These are phyloP conservation scores for Acleris holmiana DNA, from an alignment of 2,888 invertebrate genomes.

Conservation along the genomic window DNA sequence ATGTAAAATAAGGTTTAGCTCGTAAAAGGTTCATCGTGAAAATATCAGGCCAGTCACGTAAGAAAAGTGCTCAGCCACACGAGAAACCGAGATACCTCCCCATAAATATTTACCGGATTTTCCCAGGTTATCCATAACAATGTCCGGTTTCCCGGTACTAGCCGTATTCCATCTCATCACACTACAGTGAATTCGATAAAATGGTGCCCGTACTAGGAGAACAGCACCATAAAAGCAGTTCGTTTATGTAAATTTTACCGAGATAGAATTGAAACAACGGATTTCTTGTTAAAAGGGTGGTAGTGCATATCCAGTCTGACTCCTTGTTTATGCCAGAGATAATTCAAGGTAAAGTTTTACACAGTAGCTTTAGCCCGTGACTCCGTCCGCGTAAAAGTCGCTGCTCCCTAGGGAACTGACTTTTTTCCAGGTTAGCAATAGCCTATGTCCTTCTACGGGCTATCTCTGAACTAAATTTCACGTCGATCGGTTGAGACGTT, in stretches of 20 bases:
- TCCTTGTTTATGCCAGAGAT: too few species aligned
- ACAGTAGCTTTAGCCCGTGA: too few species aligned
- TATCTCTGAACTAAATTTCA: too few species aligned
- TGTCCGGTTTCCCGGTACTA: slow-evolving; percentile 51
- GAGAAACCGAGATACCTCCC: slow-evolving; percentile 36
- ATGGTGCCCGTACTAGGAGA: slow-evolving; percentile 49
- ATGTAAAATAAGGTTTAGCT: slow-evolving; percentile 13
- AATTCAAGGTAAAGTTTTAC: too few species aligned
- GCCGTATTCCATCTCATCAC: slow-evolving; percentile 55
- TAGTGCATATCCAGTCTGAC: too few species aligned
- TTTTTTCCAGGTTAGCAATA: too few species aligned
- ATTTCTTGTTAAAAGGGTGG: too few species aligned
- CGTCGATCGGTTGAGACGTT: too few species aligned
- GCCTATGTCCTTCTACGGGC: too few species aligned
- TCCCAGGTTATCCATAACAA: slow-evolving; percentile 55
- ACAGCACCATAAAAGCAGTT: slow-evolving; percentile 27
- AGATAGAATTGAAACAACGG: background rate
- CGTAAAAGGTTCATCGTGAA: slow-evolving; percentile 25
- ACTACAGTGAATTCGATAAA: slow-evolving; percentile 54
- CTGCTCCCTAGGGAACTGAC: too few species aligned
- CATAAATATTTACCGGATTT: slow-evolving; percentile 53
- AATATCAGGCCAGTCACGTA: slow-evolving; percentile 31
- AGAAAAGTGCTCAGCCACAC: slow-evolving; percentile 33
- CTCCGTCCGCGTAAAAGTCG: too few species aligned
- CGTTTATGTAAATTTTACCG: slow-evolving; percentile 4